Conservation (phyloP, 2,113 vertebrate genomes). For the Bubo bubo region DNA sequence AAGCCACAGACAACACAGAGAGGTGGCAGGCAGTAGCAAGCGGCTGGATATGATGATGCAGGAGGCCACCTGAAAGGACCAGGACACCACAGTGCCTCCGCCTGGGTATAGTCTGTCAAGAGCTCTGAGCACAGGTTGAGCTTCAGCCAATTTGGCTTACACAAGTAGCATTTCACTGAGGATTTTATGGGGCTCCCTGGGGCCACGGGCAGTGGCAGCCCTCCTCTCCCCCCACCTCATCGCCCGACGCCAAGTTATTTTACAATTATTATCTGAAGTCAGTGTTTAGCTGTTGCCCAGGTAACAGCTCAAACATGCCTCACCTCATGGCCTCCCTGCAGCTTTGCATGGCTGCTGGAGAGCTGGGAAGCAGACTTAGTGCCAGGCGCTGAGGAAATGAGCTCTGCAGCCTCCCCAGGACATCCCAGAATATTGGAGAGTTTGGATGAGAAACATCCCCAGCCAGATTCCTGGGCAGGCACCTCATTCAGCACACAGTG, state of each 20-base stretch:
- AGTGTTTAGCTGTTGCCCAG: constrained; percentile 65
- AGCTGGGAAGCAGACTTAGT: not conserved
- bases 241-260: not conserved
- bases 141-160: not conserved
- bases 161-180: not conserved
- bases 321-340: constrained; percentile 46
- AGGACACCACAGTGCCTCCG: not conserved
- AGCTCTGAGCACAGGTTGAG: not conserved
- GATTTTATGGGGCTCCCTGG: not conserved
- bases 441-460: not conserved
- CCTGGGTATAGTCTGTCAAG: not conserved
- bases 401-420: constrained; percentile 36
- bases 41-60: not conserved
- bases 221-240: not conserved
- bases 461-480: not conserved
- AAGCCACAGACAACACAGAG: not conserved
- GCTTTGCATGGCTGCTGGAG: not conserved
- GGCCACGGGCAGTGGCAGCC: not conserved
- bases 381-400: constrained; percentile 51
- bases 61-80: not conserved
- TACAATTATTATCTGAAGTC: constrained; percentile 15
- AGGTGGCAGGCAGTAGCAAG: not conserved
- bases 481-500: not conserved
- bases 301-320: constrained; percentile 62
- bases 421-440: not conserved